Percentiles rank a stretch among this genome's conserved stretches.
Evolutionary conservation across 1,140 invertebrate species (phyloP).

Genomic region (Dendrolimus punctatus): DNA sequence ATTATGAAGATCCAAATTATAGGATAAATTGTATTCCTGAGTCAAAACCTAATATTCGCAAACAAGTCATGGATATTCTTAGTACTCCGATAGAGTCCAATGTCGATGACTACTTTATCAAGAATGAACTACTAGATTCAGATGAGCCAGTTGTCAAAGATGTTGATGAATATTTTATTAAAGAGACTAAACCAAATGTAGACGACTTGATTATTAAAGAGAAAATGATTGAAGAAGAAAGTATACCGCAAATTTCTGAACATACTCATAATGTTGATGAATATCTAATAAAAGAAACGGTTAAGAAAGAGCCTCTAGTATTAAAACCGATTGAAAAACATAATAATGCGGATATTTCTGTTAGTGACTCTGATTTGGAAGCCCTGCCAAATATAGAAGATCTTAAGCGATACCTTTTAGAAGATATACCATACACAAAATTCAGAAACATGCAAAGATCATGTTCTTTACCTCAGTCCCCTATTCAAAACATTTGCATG

Average conservation of each 20-base stretch:
- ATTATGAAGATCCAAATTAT: slow-evolving; percentile 25
- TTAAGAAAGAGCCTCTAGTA: slow-evolving; percentile 18
- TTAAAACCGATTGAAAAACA: slow-evolving; percentile 14
- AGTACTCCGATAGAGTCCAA: slow-evolving; percentile 47
- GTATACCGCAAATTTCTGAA: slow-evolving; percentile 31
- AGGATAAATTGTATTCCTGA: slow-evolving; percentile 11
- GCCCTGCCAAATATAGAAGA: slow-evolving; percentile 53
- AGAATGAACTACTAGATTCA: slow-evolving; percentile 44
- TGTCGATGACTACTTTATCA: slow-evolving; percentile 61
- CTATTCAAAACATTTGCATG: slow-evolving; percentile 48
- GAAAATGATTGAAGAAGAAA: slow-evolving; percentile 29
- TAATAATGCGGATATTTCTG: slow-evolving; percentile 23
- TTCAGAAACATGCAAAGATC: slow-evolving; percentile 45
- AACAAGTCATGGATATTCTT: slow-evolving; percentile 7
- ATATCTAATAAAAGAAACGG: slow-evolving; percentile 15
- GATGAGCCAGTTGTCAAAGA: slow-evolving; percentile 55
- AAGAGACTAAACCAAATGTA: slow-evolving; percentile 35
- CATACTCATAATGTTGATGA: slow-evolving; percentile 23
- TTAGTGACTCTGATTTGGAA: slow-evolving; percentile 50
- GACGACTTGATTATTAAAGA: slow-evolving; percentile 41
- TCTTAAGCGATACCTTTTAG: slow-evolving; percentile 48
- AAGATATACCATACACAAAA: slow-evolving; percentile 47
- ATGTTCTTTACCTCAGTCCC: slow-evolving; percentile 61
- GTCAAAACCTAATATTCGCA: slow-evolving; percentile 3
- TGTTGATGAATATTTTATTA: slow-evolving; percentile 63